Base-by-base conservation (phyloP, 1,140 invertebrate species). In the Listronotus bonariensis region DNA sequence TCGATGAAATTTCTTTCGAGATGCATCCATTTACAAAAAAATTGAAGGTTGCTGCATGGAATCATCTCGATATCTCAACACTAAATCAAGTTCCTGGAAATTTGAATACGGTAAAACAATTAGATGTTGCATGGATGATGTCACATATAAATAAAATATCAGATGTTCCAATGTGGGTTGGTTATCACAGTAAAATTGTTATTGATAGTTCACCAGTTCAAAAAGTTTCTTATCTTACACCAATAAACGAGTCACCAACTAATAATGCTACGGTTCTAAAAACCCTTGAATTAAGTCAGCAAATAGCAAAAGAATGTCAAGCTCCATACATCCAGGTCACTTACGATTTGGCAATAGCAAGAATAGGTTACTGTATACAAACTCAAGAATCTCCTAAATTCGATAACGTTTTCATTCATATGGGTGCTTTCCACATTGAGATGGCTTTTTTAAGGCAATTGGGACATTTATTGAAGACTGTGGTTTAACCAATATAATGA, bases 381-480 rank as follows among this genome's bases (percentile, higher is more conserved):
- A 2, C 40, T 12, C 6, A 34, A 9, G 53, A 45, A 14, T 11
- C 42, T 3, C 42, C 42, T 11, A 45, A 45, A 65, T 68, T 59
- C 55, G 46, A 68, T 56, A 54, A 65, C 20, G 38, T 68, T 43
- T 68, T 65, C 60, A 46, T 68, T 20, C 70, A 77, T 55, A 68
- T 79, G 32, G 79, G 77, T 45, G 66, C 74, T 7, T 80, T 81
- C 65, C 78, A 80, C 49, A 75, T 74, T 41, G 32, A 75, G 45
- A 73, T 81, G 72, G 72, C 78, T 53, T 80, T 68, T 81, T 77
- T 55, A 77, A 75, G 74, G 75, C 76, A 6, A 36, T 80, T 17
- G 79, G 77, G 36, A 77, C 78, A 67, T 72, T 71, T 58, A 77
- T 80, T 17, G 69, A 73, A 41, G 72, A 61, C 15, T 74, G 72